Evolutionary conservation across 64 coral and sea anemone species (phyloP), one percentile per base, ranked within the genome.

Genomic region (Montipora sp.): DNA sequence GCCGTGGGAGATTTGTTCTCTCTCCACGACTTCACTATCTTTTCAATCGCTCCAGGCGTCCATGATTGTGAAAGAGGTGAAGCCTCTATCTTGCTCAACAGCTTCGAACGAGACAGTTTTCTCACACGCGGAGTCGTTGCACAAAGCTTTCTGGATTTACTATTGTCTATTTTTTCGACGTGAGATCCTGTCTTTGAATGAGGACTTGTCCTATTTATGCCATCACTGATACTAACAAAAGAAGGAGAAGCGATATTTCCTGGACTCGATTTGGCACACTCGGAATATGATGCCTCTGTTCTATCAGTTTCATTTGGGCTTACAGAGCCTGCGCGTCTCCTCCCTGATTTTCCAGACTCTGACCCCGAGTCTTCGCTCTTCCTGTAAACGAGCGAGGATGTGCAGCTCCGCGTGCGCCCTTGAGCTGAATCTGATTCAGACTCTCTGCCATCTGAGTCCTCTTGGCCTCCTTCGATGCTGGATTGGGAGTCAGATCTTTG

Each of bases 21-120:
- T 63, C 86, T 93, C 91, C 91, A 93, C 21, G 91, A 87, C 24
- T 93, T 93, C 66, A 93, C 77, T 61, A 93, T 93, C 51, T 88
- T 93, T 53, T 93, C 91, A 23, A 93, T 93, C 0, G 91, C 84
- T 36, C 77, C 86, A 2, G 83, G 74, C 0, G 91, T 93, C 91
- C 91, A 93, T 48, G 91, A 93, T n/a, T 93, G 91, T 13, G 82
- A 85, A 0, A 85, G 47, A 21, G 82, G 82, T 7, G 82, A 85
- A 3, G 82, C 66, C 65, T 85, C 82, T 50, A 85, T 85, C 60
- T 85, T 85, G 46, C 14, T 85, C 4, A 85, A 71, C 68, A 85
- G 18, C 50, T 85, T 85, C 15, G 61, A 71, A 9, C 82, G 82
- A 4, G 82, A 85, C 16, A 85, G 20, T 51, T 85, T 85, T 22